Conservation (phyloP, 1,140 invertebrate genomes). For the Drosophila tsacasi region DNA sequence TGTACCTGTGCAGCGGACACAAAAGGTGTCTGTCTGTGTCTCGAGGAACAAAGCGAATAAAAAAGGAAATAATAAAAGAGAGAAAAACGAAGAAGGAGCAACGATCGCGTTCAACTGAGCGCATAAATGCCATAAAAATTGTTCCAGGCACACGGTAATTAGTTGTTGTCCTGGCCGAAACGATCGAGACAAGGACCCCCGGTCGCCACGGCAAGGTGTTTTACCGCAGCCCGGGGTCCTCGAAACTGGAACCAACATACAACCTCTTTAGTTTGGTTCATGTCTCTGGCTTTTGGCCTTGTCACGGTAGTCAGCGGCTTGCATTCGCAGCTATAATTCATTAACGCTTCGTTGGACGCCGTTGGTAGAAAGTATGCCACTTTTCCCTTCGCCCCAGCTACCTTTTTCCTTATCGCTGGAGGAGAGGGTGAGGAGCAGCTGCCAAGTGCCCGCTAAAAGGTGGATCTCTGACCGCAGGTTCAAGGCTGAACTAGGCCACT, state of each 20-base stretch:
- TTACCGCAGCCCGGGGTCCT: slow-evolving; percentile 44
- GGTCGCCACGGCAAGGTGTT: slow-evolving; percentile 65
- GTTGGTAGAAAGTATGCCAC: slow-evolving; percentile 75
- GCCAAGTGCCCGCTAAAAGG: slow-evolving; percentile 41
- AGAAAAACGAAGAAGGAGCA: slow-evolving; percentile 25
- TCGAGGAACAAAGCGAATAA: slow-evolving; percentile 4
- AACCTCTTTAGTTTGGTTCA: slow-evolving; percentile 13
- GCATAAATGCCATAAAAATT: slow-evolving; percentile 83
- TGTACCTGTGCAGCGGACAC: slow-evolving; percentile 54
- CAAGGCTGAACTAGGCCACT: slow-evolving; percentile 40
- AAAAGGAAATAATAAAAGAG: slow-evolving; percentile 2
- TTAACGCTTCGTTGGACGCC: slow-evolving; percentile 72
- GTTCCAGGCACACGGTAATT: slow-evolving; percentile 79
- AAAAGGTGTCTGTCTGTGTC: slow-evolving; percentile 52
- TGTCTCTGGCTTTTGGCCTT: slow-evolving; percentile 26
- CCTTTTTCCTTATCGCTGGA: slow-evolving; percentile 27
- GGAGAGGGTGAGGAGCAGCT: slow-evolving; percentile 53
- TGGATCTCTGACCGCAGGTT: slow-evolving; percentile 33
- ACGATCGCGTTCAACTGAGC: slow-evolving; percentile 77
- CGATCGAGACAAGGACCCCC: slow-evolving; percentile 44
- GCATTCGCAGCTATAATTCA: slow-evolving; percentile 78
- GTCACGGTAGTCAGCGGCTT: slow-evolving; percentile 48
- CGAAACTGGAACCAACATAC: slow-evolving; percentile 1
- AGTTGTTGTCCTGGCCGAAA: slow-evolving; percentile 74
- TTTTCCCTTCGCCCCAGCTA: slow-evolving; percentile 39